Percentiles rank a stretch among this genome's conserved stretches.
Conservation (phyloP, 2,888 invertebrate species). For the Elmis aenea region DNA sequence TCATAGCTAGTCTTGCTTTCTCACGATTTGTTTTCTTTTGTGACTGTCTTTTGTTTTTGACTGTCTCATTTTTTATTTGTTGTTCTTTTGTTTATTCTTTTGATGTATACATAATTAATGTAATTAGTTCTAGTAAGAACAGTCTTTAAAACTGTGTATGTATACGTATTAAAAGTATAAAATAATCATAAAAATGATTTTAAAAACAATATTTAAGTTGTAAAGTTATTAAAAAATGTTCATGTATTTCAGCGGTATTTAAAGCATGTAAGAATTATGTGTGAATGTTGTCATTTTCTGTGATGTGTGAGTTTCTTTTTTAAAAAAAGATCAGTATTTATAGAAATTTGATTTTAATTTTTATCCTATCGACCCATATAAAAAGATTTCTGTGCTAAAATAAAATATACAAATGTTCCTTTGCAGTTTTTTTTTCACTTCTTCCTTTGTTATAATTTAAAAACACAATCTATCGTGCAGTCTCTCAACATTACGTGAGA, state of each 20-base stretch:
- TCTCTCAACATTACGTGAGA: too few species aligned
- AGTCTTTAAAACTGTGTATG: slow-evolving; percentile 16
- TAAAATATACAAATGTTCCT: too few species aligned
- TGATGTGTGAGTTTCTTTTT: slow-evolving; percentile 34
- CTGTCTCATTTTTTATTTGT: slow-evolving; percentile 10
- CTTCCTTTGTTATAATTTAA: too few species aligned
- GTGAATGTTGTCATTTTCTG: slow-evolving; percentile 41
- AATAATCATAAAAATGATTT: slow-evolving; percentile 38
- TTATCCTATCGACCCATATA: not conserved
- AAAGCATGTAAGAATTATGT: slow-evolving; percentile 32
- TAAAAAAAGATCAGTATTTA: slow-evolving; percentile 34
- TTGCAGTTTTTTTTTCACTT: too few species aligned
- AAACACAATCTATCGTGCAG: too few species aligned
- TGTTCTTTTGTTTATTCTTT: slow-evolving; percentile 10
- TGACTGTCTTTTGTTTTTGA: slow-evolving; percentile 16
- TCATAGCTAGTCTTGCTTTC: slow-evolving; percentile 35
- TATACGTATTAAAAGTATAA: slow-evolving; percentile 27
- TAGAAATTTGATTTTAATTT: slow-evolving; percentile 22
- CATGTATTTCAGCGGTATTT: slow-evolving; percentile 21
- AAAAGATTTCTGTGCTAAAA: too few species aligned
- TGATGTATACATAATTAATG: slow-evolving; percentile 5
- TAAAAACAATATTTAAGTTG: slow-evolving; percentile 23
- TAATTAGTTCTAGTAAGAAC: slow-evolving; percentile 17
- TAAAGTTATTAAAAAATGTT: too few species aligned
- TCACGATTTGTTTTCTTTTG: slow-evolving; percentile 16